These are phyloP conservation scores for Mellivora capensis DNA, from an alignment of 2,113 vertebrate genomes.

Conservation along the genomic window DNA sequence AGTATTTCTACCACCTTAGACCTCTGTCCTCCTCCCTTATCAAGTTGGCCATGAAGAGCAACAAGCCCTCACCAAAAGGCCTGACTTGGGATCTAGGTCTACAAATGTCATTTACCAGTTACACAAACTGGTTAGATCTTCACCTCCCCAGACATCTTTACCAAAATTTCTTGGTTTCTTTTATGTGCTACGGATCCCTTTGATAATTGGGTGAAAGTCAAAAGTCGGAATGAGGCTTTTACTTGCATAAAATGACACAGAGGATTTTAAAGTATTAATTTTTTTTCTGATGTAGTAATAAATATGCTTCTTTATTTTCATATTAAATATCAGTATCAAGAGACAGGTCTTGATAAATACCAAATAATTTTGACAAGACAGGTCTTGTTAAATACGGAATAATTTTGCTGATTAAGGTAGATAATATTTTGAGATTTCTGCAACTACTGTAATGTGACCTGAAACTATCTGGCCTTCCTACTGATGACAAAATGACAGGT, in stretches of 20 bases:
- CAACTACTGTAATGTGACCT: not conserved
- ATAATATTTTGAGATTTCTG: not conserved
- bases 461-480: not conserved
- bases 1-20: not conserved
- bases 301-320: not conserved
- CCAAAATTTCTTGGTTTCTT: not conserved
- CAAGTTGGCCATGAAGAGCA: not conserved
- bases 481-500: not conserved
- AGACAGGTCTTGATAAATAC: not conserved
- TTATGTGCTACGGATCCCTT: not conserved
- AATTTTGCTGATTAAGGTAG: not conserved
- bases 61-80: not conserved
- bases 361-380: not conserved
- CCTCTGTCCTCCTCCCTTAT: fast-evolving
- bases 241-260: not conserved
- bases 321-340: not conserved
- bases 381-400: not conserved
- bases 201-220: not conserved
- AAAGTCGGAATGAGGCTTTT: not conserved
- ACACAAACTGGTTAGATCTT: not conserved
- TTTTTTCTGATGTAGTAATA: conserved; percentile 5
- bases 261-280: not conserved
- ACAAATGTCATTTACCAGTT: not conserved
- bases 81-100: not conserved
- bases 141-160: not conserved